Base-by-base conservation (phyloP, 1,140 invertebrate species). In the Drosophila bocqueti region DNA sequence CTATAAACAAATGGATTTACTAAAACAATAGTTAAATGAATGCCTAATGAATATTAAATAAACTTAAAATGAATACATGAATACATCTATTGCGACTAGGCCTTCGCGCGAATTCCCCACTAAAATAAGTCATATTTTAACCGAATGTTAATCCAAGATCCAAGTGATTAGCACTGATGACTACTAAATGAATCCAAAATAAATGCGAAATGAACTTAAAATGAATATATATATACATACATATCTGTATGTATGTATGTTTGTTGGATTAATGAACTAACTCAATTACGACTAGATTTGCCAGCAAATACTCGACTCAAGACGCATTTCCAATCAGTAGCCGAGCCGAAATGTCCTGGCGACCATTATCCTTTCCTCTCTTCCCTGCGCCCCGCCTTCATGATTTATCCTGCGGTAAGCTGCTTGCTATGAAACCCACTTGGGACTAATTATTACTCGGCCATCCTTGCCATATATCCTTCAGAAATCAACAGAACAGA, bases 361-460 rank as follows among this genome's bases (percentile, higher is more conserved):
- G 65, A 21, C 66, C 46, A 45, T 60, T 43, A 55, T 36, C 34
- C 49, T 42, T n/a, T 46, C 34, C 49, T 10, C 45, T 6, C 24
- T 11, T 43, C 21, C 29, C 18, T 7, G 29, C 11, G 5, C 52
- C 29, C 21, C 24, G 52, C 34, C 72, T 36, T 24, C 54, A 40
- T 57, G 54, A 29, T 18, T 38, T 42, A 38, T 50, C 50, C 55
- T 36, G 36, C 68, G 29, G 21, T 36, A 52, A 77, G 47, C 82
- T 81, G 58, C 77, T 83, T 89, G 84, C 76, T 76, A 73, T 69
- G 80, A 66, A 83, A 81, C 66, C 64, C 84, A 74, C 84, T 81
- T 87, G 83, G 85, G 85, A 87, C 77, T 87, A 89, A 90, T 87
- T 90, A 87, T 87, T 90, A 81, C 77, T 79, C 52, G 60, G 71